A percentile compares a stretch with the other conserved stretches of the same genome.
Evolutionary conservation across 2,888 invertebrate genomes (phyloP).

Genomic region (Callinectes sapidus): DNA sequence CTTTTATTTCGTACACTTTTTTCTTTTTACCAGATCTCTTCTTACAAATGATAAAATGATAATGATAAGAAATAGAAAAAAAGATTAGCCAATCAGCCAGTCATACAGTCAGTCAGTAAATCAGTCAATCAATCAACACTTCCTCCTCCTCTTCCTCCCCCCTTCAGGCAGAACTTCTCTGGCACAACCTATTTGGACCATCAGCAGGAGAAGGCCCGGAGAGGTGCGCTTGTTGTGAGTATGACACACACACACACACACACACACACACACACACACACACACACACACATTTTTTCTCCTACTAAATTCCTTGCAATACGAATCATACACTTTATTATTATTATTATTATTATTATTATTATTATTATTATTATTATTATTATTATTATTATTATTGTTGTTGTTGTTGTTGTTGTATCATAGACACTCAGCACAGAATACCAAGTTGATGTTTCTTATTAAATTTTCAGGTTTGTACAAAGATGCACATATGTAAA

Average conservation of each 20-base stretch:
- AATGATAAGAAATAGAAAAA: too few species aligned
- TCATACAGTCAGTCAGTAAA: not conserved
- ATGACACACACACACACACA: not conserved
- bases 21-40: too few species aligned
- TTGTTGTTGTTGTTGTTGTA: not conserved
- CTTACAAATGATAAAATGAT: too few species aligned
- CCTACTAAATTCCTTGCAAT: too few species aligned
- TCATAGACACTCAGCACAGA: not conserved
- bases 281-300: not conserved
- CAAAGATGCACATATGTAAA: not conserved
- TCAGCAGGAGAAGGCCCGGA: conserved; percentile 24
- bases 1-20: too few species aligned
- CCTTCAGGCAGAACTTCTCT: conserved; percentile 30
- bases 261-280: not conserved
- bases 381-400: too few species aligned
- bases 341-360: not conserved
- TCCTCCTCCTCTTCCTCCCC: not conserved
- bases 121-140: not conserved
- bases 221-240: conserved; percentile 49
- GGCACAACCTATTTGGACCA: conserved; percentile 43
- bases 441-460: not conserved
- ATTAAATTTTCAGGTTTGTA: not conserved
- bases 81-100: too few species aligned
- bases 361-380: not conserved
- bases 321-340: not conserved